A percentile compares a stretch with the other conserved stretches of the same genome.
phyloP scores from a whole-genome alignment of 2,888 invertebrate species.

The Sabatieria punctata region DNA sequence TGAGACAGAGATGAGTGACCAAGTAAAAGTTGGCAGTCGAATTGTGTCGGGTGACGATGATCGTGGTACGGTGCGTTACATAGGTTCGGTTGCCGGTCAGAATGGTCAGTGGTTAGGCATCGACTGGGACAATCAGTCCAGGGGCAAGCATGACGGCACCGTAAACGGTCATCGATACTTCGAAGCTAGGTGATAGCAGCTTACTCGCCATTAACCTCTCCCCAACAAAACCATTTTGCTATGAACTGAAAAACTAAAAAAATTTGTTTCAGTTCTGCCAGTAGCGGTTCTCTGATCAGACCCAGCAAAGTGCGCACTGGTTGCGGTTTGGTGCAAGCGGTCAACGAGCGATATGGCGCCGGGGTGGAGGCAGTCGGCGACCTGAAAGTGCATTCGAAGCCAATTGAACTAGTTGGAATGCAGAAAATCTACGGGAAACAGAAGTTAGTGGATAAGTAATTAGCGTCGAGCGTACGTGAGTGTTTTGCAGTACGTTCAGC shows the following conservation, averaged over 20 bases:
- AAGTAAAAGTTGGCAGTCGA: too few relatives aligned
- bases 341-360: conserved; percentile 47
- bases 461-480: too few relatives aligned
- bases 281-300: conserved; percentile 71
- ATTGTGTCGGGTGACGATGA: conserved; percentile 33
- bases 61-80: conserved; percentile 51
- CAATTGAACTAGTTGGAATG: conserved; percentile 75
- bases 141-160: conserved; percentile 82
- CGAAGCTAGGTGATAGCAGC: conserved; percentile 34
- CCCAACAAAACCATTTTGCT: neutral
- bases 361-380: conserved; percentile 25
- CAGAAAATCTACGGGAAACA: conserved; percentile 56
- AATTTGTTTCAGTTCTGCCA: conserved; percentile 44
- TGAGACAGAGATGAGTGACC: too few relatives aligned
- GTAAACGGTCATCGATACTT: conserved; percentile 67
- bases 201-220: neutral
- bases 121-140: conserved; percentile 77
- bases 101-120: conserved; percentile 61
- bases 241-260: neutral
- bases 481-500: too few relatives aligned
- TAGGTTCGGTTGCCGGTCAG: conserved; percentile 53
- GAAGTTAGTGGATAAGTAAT: conserved; percentile 32
- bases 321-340: conserved; percentile 54
- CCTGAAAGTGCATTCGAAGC: conserved; percentile 56
- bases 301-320: conserved; percentile 59